Base-by-base conservation (phyloP, 2,797 vertebrate species). In the Perdix hodgsoniae region DNA sequence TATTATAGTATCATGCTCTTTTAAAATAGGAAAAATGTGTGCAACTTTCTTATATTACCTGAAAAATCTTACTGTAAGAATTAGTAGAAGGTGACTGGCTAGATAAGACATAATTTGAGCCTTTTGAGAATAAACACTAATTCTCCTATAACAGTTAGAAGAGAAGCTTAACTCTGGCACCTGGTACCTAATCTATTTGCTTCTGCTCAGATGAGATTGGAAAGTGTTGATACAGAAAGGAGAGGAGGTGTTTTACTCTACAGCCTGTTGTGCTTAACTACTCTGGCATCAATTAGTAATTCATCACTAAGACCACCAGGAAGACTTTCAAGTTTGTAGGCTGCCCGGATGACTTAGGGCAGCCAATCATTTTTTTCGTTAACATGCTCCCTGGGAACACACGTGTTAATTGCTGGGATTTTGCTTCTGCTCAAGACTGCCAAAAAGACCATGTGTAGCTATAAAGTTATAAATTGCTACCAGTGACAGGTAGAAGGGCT, bases 401-500 rank as follows among this genome's bases (percentile, higher is more conserved):
- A 86, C 0, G 2, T 91, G 69, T 86, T 93, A 94, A 93, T 93
- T 95, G 66, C 35, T 79, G 57, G 63, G 37, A 26, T 59, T 94
- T 95, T 95, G 70, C 64, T 94, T 92, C 88, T 90, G 64, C 93
- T 93, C 59, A 83, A 49, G 69, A 35, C n/a, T 76, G 77, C 69
- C 65, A 93, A 91, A 84, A 83, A 80, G 49, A 27, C 17, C 39
- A 35, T 61, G 42, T 94, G 67, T 67, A 91, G 17, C 87, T 86
- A 52, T 88, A 89, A 94, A 97, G 91, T 72, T 60, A 47, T 45
- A 86, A 86, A 82, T 83, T 90, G 67, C 39, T 91, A 21, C 56
- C 49, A 79, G 29, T 67, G 86, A 37, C 83, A 93, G 86, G 70
- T 95, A 88, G 80, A 84, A 87, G n/a, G n/a, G 27, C 33, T 88